Percentiles rank a stretch among this genome's conserved stretches.
Evolutionary conservation across 2,888 invertebrate species (phyloP).

Genomic region (Thecocarcelia acutangulata): DNA sequence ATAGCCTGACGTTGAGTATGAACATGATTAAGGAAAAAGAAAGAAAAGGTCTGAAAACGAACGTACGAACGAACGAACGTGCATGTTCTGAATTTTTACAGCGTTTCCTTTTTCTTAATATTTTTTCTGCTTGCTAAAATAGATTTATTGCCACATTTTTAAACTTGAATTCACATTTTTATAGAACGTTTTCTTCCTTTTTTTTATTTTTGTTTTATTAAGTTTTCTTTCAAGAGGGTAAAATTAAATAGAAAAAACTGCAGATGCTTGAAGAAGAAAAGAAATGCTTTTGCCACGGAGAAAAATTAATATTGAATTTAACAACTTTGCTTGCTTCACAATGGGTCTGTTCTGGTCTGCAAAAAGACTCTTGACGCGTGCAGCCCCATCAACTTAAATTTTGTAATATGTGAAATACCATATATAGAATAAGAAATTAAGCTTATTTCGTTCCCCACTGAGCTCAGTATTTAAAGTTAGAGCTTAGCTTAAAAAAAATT

Average conservation of each 20-base stretch:
- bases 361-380: too few relatives aligned
- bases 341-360: too few relatives aligned
- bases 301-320: neutral
- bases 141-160: conserved; percentile 77
- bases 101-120: conserved; percentile 6
- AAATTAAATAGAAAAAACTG: conserved; percentile 21
- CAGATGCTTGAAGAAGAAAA: neutral
- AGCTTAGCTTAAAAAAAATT: too few relatives aligned
- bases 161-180: conserved; percentile 51
- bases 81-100: conserved; percentile 28
- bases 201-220: neutral
- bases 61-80: conserved; percentile 23
- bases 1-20: conserved; percentile 33
- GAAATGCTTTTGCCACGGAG: conserved; percentile 1
- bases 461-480: too few relatives aligned
- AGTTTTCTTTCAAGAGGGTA: conserved; percentile 20
- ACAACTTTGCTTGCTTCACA: neutral
- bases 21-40: conserved; percentile 31
- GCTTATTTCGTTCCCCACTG: too few relatives aligned
- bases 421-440: too few relatives aligned
- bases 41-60: conserved; percentile 17
- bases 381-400: too few relatives aligned
- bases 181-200: conserved; percentile 17
- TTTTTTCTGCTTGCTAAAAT: neutral
- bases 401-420: too few relatives aligned